Base-by-base conservation (phyloP, 2,797 vertebrate species). In the Manis javanica region DNA sequence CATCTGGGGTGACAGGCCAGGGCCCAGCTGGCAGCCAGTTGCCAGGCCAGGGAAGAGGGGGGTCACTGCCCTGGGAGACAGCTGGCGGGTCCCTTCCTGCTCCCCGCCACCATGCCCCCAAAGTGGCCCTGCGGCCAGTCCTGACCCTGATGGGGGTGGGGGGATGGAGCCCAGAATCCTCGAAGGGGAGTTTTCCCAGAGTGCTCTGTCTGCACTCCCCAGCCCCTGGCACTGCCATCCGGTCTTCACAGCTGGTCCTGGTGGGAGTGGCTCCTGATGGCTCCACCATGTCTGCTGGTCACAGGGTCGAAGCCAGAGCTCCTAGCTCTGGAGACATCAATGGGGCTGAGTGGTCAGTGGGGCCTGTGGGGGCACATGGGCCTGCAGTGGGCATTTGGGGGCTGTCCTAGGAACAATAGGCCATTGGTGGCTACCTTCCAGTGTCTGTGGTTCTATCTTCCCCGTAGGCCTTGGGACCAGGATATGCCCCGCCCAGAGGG, bases 111-210 rank as follows among this genome's bases (percentile, higher is more conserved):
- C 75, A 7, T 51, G 51, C 2, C 49, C 23, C 4, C 0, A 0
- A 75, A 37, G 37, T 18, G 83, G 55, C 57, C 81, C 14, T n/a
- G 34, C 46, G 79, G 34, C 68, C 68, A 3, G 42, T 39, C 7
- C 24, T 37, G 86, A 5, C 5, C 37, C 5, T 83, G 93, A 69
- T 77, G 49, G 86, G 8, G 34, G 34, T 34, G 90, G 37, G 8
- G 23, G n/a, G 29, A 90, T 24, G 19, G 39, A 39, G 21, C 84
- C 97, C 29, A 16, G 85, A 87, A 55, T 59, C n/a, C 94, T 26
- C 75, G 81, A 72, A 59, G 51, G 55, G 11, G 92, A 97, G 88
- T 97, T 97, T 92, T 84, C 11, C 92, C 87, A 83, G 83, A 96
- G 94, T 98, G 97, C 23, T 26, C 1, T 11, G 7, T 51, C 19